Evolutionary conservation across 2,888 invertebrate species (phyloP).

Genomic region (Pseudanteris insignis): DNA sequence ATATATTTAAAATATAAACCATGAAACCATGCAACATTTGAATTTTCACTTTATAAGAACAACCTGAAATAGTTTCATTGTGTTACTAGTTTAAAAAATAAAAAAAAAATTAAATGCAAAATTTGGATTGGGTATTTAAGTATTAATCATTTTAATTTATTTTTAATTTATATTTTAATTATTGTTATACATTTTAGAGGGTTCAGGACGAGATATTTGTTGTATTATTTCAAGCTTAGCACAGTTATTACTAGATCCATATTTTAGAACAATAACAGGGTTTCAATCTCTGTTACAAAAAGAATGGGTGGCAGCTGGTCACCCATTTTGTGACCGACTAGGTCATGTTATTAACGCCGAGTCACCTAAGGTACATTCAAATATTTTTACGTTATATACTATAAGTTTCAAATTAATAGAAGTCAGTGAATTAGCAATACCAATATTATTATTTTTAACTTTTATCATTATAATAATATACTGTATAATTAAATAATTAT

Average conservation of each 20-base stretch:
- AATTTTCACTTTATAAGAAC: too few species aligned
- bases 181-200: slow-evolving; percentile 66
- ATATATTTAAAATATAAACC: too few species aligned
- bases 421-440: too few species aligned
- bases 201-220: slow-evolving; percentile 87
- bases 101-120: too few species aligned
- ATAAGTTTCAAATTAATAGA: too few species aligned
- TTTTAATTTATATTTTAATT: slow-evolving; percentile 3
- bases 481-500: not conserved
- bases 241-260: slow-evolving; percentile 86
- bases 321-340: slow-evolving; percentile 83
- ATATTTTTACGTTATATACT: too few species aligned
- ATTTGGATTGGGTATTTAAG: too few species aligned
- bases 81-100: too few species aligned
- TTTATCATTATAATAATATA: not conserved
- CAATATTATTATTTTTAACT: not conserved
- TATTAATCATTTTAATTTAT: too few species aligned
- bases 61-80: too few species aligned
- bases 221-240: slow-evolving; percentile 87
- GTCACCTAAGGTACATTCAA: slow-evolving; percentile 69
- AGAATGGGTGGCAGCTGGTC: slow-evolving; percentile 94
- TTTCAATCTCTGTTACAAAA: slow-evolving; percentile 93
- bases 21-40: too few species aligned
- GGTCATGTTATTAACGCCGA: slow-evolving; percentile 75
- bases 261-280: slow-evolving; percentile 83